phyloP scores from a whole-genome alignment of 1,140 invertebrate genomes.

The Hylyphantes graminicola region DNA sequence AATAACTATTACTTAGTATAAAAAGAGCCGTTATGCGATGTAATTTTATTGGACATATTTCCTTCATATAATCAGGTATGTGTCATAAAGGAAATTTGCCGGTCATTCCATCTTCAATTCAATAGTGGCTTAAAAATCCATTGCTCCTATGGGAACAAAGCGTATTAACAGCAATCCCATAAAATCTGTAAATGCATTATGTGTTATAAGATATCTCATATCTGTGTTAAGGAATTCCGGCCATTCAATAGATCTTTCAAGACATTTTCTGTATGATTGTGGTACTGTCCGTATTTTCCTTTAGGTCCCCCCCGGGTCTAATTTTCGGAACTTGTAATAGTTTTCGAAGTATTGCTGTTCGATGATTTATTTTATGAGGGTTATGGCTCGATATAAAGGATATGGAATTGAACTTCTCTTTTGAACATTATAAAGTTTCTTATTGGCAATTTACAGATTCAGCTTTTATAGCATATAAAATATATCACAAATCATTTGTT shows the following conservation, averaged over 20 bases:
- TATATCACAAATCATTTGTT: no score
- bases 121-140: conserved; percentile 13
- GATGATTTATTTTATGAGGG: conserved; percentile 10
- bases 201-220: neutral
- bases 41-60: conserved; percentile 12
- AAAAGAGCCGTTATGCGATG: no score
- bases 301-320: neutral
- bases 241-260: neutral
- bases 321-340: conserved; percentile 10
- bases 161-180: conserved; percentile 6
- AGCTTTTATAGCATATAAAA: no score
- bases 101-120: neutral
- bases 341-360: conserved; percentile 9
- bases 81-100: conserved; percentile 10
- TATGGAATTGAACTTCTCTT: no score
- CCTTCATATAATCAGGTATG: neutral
- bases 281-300: neutral
- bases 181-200: conserved; percentile 17
- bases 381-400: neutral
- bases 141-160: conserved; percentile 4
- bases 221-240: neutral
- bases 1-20: no score
- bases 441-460: no score
- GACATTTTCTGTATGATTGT: neutral
- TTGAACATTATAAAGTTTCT: no score